A percentile compares a stretch with the other conserved stretches of the same genome.
Conservation (phyloP, 1,140 invertebrate species). For the Oryctes rhinoceros region DNA sequence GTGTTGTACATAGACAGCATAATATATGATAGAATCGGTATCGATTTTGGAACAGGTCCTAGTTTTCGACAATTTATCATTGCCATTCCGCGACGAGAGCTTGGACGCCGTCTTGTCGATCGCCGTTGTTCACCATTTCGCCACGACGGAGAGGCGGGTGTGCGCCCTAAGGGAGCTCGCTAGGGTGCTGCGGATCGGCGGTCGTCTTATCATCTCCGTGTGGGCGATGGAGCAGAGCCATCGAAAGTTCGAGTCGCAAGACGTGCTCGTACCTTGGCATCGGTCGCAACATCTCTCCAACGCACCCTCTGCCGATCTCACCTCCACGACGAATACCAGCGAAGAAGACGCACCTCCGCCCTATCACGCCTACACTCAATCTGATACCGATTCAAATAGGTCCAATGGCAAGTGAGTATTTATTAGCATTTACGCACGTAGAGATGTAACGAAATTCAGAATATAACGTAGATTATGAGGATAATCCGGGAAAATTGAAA, state of each 20-base stretch:
- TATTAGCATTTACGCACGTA: too few species aligned
- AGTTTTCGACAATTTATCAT: slow-evolving; percentile 85
- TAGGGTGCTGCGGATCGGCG: slow-evolving; percentile 88
- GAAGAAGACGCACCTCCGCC: slow-evolving; percentile 67
- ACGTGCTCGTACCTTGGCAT: slow-evolving; percentile 96
- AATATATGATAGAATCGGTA: not conserved
- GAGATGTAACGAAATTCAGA: too few species aligned
- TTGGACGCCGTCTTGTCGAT: slow-evolving; percentile 95
- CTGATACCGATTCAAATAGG: slow-evolving; percentile 68
- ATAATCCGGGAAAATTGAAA: too few species aligned
- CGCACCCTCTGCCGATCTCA: slow-evolving; percentile 72
- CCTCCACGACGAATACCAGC: slow-evolving; percentile 68
- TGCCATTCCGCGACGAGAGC: slow-evolving; percentile 91
- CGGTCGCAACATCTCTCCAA: slow-evolving; percentile 71
- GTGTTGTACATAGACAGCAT: too few species aligned
- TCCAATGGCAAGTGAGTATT: slow-evolving; percentile 44
- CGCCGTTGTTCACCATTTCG: slow-evolving; percentile 94
- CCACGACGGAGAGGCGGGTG: slow-evolving; percentile 88
- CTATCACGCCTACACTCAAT: slow-evolving; percentile 74
- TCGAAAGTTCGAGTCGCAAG: slow-evolving; percentile 85
- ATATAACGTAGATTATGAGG: too few species aligned
- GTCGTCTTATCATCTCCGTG: slow-evolving; percentile 91
- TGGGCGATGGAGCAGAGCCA: slow-evolving; percentile 97
- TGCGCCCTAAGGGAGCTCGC: slow-evolving; percentile 87
- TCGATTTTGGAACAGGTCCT: slow-evolving; percentile 70